Percentiles rank a stretch among this genome's conserved stretches.
Evolutionary conservation across 2,113 vertebrate species (phyloP).

Genomic region (Tragelaphus imberbis): DNA sequence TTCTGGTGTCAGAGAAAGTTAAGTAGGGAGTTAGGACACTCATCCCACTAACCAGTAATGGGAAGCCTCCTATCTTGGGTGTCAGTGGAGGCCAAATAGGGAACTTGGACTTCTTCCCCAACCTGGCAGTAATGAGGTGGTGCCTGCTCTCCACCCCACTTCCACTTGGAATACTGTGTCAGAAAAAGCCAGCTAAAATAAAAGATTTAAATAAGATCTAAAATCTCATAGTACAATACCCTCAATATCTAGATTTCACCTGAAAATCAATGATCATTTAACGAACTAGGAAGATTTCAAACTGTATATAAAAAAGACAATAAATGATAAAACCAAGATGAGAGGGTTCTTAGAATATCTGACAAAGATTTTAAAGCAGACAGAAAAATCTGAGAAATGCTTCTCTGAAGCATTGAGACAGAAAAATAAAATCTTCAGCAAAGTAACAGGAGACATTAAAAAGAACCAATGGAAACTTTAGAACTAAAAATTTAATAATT

Average conservation of each 20-base stretch:
- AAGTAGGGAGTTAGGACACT: neutral
- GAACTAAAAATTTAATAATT: neutral
- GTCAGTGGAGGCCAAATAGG: neutral
- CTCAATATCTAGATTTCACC: neutral
- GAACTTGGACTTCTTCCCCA: neutral
- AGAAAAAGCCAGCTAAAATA: neutral
- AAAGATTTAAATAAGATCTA: neutral
- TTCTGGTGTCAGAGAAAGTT: neutral
- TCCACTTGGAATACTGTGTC: neutral
- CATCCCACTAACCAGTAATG: neutral
- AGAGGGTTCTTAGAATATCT: neutral
- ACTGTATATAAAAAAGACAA: neutral
- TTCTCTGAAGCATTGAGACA: neutral
- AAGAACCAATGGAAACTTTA: neutral
- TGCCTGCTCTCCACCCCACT: neutral
- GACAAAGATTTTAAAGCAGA: conserved; percentile 25
- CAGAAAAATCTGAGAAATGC: neutral
- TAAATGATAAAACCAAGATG: neutral
- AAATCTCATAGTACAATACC: neutral
- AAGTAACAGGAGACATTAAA: neutral
- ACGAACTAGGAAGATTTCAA: neutral
- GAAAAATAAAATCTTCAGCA: neutral
- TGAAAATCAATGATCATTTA: neutral
- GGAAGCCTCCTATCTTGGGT: neutral
- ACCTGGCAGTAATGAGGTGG: neutral